Evolutionary conservation across 1,140 invertebrate species (phyloP).

Genomic region (Camponotus pennsylvanicus): DNA sequence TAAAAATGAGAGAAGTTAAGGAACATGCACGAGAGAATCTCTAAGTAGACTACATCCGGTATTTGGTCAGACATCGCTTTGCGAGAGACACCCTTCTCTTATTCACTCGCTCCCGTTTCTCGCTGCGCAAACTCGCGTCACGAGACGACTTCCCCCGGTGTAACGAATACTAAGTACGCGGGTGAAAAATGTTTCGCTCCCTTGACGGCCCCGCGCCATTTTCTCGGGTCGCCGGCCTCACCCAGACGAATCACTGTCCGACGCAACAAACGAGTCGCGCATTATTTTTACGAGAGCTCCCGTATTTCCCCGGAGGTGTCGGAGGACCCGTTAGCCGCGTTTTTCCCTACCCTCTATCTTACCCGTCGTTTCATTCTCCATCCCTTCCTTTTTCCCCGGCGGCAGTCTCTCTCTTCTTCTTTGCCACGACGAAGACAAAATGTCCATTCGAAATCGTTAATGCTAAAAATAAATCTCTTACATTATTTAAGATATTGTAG

Average conservation of each 20-base stretch:
- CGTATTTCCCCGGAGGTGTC: slow-evolving; percentile 67
- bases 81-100: slow-evolving; percentile 14
- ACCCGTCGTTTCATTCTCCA: no score
- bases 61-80: slow-evolving; percentile 8
- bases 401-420: neutral
- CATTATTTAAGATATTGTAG: neutral
- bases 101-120: slow-evolving; percentile 21
- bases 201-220: slow-evolving; percentile 62
- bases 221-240: slow-evolving; percentile 70
- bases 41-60: neutral
- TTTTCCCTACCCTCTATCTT: slow-evolving; percentile 32
- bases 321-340: slow-evolving; percentile 48
- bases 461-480: neutral
- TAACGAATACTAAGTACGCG: slow-evolving; percentile 72
- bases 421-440: neutral
- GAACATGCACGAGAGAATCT: neutral
- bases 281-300: slow-evolving; percentile 72
- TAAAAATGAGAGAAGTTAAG: neutral
- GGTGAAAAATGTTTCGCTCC: slow-evolving; percentile 77
- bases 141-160: slow-evolving; percentile 35
- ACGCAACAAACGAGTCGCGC: slow-evolving; percentile 75
- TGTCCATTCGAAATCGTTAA: neutral
- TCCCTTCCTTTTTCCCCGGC: neutral
- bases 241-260: slow-evolving; percentile 77
- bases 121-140: slow-evolving; percentile 30